Evolutionary conservation across 2,888 invertebrate genomes (phyloP), one percentile per base, ranked within the genome.

Genomic region (Esperia sulphurella): DNA sequence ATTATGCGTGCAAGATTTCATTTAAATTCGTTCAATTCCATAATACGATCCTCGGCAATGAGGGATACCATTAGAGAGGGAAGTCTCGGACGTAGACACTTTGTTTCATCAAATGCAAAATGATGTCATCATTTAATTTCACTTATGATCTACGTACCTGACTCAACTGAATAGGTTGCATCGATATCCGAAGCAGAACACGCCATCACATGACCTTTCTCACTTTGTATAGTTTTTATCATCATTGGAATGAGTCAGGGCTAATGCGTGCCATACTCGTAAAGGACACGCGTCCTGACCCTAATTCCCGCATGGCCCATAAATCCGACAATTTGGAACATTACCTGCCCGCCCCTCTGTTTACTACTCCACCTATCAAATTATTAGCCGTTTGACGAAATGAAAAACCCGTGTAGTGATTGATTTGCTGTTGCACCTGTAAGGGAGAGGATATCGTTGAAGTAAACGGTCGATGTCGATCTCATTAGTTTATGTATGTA

Each of bases 321-420:
- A 82, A 83, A 83, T 75, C 69, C 63, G 62, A 68, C 71, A 71
- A 77, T 80, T 76, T 74, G 68, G 77, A 71, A 70, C 78, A 71
- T 75, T 71, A 72, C 71, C 67, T 65, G 70, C 66, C 69, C 64
- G 62, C 59, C 75, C 77, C 77, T 68, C 53, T 77, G 72, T 79
- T 78, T 76, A 71, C 72, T 66, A 63, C 63, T 63, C 53, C 57
- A 58, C 59, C 63, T 68, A 65, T 63, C 58, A 63, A 51, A 52
- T 48, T 45, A 51, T 42, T 43, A 30, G 46, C 43, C 41, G 44
- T 45, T 42, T 43, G 35, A 21, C 35, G n/a, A 33, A 48, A 45
- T 46, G 49, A 42, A 46, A 48, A 47, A 48, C 31, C 50, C 55
- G 52, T 21, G 21, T 61, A 49, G 45, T 46, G 51, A n/a, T n/a